phyloP scores from a whole-genome alignment of 2,797 vertebrate species.

The Paramormyrops hopkinsi region DNA sequence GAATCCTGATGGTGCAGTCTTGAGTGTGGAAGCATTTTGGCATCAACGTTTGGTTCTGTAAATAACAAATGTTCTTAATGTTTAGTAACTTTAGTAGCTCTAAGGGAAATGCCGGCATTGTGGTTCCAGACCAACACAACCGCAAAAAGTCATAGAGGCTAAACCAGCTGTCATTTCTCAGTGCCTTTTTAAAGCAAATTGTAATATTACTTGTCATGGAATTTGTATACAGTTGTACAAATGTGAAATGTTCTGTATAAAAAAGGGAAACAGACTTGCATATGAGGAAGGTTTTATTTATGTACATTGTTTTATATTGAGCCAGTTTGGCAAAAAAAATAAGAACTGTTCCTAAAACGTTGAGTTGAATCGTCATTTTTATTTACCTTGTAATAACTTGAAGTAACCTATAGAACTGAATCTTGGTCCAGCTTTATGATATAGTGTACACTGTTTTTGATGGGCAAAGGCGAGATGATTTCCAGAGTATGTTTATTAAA shows the following conservation, averaged over 20 bases:
- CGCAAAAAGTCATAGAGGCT: neutral
- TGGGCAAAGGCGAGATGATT: neutral
- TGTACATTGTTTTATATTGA: constrained; percentile 4
- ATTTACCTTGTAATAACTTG: neutral
- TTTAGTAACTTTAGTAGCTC: neutral
- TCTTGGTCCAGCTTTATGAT: constrained; percentile 6
- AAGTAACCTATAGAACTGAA: neutral
- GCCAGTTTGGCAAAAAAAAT: neutral
- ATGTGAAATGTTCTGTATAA: constrained; percentile 16
- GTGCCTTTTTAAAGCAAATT: constrained; percentile 9
- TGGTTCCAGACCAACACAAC: neutral
- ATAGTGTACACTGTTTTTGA: neutral
- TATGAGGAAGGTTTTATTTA: constrained; percentile 5
- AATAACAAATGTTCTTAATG: neutral
- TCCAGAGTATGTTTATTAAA: constrained; percentile 8
- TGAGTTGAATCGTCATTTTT: constrained; percentile 15
- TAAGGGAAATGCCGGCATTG: neutral
- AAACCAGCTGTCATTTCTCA: neutral
- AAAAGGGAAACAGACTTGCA: neutral
- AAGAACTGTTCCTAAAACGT: constrained; percentile 14
- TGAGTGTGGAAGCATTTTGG: neutral
- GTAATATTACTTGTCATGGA: neutral
- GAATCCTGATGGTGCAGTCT: neutral
- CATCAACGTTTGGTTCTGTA: neutral
- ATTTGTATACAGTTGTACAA: neutral